Conservation (phyloP, 2,113 vertebrate species). For the Leucopternis melanops region DNA sequence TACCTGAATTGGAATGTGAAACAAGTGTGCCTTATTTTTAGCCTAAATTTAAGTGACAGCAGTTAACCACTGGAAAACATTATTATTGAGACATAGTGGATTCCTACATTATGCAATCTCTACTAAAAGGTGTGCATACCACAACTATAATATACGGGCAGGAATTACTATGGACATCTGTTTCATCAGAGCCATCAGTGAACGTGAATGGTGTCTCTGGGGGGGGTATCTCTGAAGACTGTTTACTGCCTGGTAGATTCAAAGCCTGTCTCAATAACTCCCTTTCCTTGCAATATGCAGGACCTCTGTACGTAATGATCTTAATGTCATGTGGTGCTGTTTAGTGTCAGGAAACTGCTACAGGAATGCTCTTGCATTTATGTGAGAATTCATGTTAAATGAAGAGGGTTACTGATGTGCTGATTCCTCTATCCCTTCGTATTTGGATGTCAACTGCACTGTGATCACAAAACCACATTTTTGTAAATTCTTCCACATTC, state of each 20-base stretch:
- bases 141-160: rapidly evolving
- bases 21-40: background rate
- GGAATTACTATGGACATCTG: background rate
- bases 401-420: background rate
- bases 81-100: no score
- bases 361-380: background rate
- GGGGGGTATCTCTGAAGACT: background rate
- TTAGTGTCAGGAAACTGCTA: background rate
- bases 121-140: background rate
- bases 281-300: background rate
- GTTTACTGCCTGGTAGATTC: background rate
- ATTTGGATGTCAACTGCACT: background rate
- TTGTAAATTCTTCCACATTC: background rate
- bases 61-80: background rate
- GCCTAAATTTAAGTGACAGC: background rate
- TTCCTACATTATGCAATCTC: background rate
- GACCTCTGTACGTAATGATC: background rate
- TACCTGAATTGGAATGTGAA: background rate
- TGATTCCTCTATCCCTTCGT: background rate
- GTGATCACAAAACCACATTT: background rate
- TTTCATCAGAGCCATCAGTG: background rate
- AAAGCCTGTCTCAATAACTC: background rate
- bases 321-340: background rate
- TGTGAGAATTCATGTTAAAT: background rate
- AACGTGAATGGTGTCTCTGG: background rate